phyloP scores from a whole-genome alignment of 1,140 invertebrate genomes.

The Panonychus citri region DNA sequence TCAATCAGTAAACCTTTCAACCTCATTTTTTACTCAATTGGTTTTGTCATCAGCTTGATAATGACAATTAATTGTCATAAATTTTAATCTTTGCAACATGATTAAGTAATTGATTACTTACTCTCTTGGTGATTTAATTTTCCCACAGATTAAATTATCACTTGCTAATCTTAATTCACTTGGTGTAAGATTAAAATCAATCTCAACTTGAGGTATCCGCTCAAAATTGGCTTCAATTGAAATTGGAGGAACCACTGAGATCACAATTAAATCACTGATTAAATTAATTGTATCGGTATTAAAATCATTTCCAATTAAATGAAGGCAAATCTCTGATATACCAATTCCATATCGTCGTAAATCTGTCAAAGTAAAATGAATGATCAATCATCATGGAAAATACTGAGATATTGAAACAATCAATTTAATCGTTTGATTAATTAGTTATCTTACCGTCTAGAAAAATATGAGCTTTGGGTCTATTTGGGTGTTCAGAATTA shows the following conservation, averaged over 20 bases:
- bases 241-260: constrained; percentile 7
- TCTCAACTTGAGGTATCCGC: constrained; percentile 1
- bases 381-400: background rate
- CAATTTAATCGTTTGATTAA: background rate
- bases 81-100: no score
- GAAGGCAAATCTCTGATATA: background rate
- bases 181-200: background rate
- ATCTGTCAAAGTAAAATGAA: no score
- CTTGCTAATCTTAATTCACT: background rate
- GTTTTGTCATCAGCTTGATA: no score
- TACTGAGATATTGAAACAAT: background rate
- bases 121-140: background rate
- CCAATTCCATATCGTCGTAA: constrained; percentile 7
- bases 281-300: background rate
- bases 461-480: background rate
- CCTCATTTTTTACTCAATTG: no score
- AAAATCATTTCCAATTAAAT: background rate
- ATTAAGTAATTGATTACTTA: background rate
- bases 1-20: no score
- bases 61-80: no score
- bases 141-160: background rate
- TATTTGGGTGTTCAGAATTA: no score
- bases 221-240: constrained; percentile 10
- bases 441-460: background rate
- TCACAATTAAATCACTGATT: constrained; percentile 6